These are phyloP conservation scores for Campylomormyrus tamandua DNA, from an alignment of 2,113 vertebrate species.

Conservation along the genomic window DNA sequence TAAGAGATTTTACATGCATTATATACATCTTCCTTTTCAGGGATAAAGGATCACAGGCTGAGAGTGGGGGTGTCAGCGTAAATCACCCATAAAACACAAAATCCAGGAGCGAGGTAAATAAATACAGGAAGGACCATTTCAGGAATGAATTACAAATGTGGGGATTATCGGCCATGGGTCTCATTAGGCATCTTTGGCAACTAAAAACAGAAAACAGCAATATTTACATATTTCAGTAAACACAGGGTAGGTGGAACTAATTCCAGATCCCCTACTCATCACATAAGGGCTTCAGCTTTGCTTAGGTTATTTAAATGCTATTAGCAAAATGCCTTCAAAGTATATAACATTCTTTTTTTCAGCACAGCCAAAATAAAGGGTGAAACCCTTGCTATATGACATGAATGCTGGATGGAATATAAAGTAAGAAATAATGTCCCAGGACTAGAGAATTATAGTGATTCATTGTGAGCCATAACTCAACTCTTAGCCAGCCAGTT, in stretches of 20 bases:
- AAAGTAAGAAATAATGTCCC: not conserved
- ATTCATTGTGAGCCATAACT: not conserved
- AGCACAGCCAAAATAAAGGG: not conserved
- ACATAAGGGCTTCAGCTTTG: not conserved
- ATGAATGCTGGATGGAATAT: not conserved
- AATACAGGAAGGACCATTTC: not conserved
- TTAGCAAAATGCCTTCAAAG: not conserved
- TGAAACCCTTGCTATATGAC: not conserved
- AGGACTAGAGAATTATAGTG: not conserved
- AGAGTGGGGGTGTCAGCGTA: not conserved
- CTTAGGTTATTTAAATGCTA: not conserved
- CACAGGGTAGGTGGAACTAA: not conserved
- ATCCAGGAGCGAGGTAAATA: not conserved
- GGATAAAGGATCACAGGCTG: not conserved
- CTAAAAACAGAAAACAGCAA: not conserved
- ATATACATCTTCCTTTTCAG: not conserved
- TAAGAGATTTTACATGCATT: not conserved
- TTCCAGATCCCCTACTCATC: not conserved
- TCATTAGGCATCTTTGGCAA: not conserved
- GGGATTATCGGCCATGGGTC: not conserved
- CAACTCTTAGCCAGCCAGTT: not conserved
- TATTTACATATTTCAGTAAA: not conserved
- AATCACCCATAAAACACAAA: not conserved
- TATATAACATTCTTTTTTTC: not conserved
- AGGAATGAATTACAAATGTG: not conserved